Percentiles rank a stretch among this genome's conserved stretches.
phyloP scores from a whole-genome alignment of 1,140 invertebrate genomes.

The Apis florea region DNA sequence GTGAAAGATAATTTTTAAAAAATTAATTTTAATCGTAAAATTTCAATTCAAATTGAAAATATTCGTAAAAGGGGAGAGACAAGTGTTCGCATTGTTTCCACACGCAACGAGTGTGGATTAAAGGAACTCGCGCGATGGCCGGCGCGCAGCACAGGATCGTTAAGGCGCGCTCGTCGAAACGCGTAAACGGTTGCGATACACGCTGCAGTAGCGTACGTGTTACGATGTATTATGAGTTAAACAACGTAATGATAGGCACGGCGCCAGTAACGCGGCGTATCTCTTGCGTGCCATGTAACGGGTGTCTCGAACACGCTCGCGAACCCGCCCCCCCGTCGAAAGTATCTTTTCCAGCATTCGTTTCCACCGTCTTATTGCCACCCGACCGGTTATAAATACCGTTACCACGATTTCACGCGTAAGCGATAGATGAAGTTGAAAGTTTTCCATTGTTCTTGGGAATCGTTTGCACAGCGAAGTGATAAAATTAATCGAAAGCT shows the following conservation, averaged over 20 bases:
- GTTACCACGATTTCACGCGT: not conserved
- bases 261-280: slow-evolving; percentile 70
- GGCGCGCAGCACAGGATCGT: slow-evolving; percentile 3
- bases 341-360: not conserved
- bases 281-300: slow-evolving; percentile 58
- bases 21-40: too few relatives aligned
- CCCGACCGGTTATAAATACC: slow-evolving; percentile 2
- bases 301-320: slow-evolving; percentile 47
- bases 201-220: slow-evolving; percentile 59
- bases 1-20: too few relatives aligned
- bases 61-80: not conserved
- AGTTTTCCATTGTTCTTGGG: slow-evolving; percentile 27
- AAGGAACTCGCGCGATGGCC: slow-evolving; percentile 5
- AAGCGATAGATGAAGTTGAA: not conserved
- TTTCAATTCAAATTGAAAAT: not conserved
- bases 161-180: slow-evolving; percentile 46
- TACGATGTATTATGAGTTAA: slow-evolving; percentile 70
- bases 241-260: slow-evolving; percentile 75
- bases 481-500: slow-evolving; percentile 13
- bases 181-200: slow-evolving; percentile 63
- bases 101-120: slow-evolving; percentile 2
- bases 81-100: not conserved
- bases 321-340: not conserved
- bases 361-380: not conserved
- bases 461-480: not conserved